Evolutionary conservation across 2,113 vertebrate species (phyloP).

Genomic region (human): DNA sequence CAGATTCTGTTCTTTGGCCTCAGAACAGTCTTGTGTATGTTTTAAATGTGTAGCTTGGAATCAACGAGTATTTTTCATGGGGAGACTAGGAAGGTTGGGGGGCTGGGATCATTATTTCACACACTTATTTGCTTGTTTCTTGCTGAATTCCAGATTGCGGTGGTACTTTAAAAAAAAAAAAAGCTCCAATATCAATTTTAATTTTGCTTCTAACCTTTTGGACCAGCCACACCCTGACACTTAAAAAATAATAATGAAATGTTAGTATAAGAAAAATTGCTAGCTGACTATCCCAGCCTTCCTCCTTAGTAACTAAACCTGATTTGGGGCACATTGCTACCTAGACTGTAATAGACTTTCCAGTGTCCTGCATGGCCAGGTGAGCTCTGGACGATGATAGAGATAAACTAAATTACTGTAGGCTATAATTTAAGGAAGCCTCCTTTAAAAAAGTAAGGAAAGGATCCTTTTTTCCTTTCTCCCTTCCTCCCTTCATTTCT

Average conservation of each 20-base stretch:
- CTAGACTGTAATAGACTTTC: background rate
- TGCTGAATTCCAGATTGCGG: background rate
- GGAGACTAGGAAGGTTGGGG: background rate
- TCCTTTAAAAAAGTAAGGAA: too few relatives aligned
- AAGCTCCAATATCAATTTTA: background rate
- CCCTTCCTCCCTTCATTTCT: background rate
- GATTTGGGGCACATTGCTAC: background rate
- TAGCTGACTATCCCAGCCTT: background rate
- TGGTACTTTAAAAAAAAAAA: background rate
- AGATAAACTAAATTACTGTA: background rate
- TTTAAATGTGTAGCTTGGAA: background rate
- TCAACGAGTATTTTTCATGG: background rate
- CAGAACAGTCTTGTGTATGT: background rate
- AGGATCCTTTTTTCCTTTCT: too few relatives aligned
- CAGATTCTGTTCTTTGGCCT: background rate
- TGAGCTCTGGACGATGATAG: background rate
- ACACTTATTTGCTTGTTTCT: conserved; percentile 8
- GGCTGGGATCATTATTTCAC: background rate
- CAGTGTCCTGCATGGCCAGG: background rate
- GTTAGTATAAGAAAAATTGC: too few relatives aligned
- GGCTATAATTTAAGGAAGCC: background rate
- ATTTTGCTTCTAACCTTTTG: background rate
- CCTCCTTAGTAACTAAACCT: background rate
- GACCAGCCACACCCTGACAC: background rate
- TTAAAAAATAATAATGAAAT: background rate